Percentiles rank a stretch among this genome's conserved stretches.
phyloP scores from a whole-genome alignment of 2,797 vertebrate species.

The Hyperoplus lanceolatus region DNA sequence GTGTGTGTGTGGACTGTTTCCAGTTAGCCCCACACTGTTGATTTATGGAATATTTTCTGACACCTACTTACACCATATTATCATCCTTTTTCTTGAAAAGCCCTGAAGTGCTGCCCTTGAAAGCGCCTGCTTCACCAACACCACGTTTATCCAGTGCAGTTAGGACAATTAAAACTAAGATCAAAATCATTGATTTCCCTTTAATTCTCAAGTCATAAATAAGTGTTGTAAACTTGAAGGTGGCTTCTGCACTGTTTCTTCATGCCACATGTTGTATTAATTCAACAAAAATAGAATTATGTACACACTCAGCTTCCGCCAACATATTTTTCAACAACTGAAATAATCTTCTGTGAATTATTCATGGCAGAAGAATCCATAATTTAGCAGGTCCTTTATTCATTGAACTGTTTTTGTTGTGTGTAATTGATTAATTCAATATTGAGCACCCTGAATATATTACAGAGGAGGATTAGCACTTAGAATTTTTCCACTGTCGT shows the following conservation, averaged over 20 bases:
- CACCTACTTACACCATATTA: constrained; percentile 89
- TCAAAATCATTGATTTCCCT: background rate
- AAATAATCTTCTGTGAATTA: constrained; percentile 5
- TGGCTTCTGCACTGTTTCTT: background rate
- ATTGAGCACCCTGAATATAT: constrained; percentile 2
- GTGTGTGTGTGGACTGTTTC: constrained; percentile 73
- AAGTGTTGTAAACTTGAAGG: background rate
- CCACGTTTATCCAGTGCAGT: constrained; percentile 45
- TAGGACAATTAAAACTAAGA: background rate
- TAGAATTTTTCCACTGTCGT: constrained; percentile 18
- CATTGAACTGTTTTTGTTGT: constrained; percentile 1
- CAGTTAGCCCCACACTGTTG: constrained; percentile 84
- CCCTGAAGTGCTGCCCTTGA: constrained; percentile 67
- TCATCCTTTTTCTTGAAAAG: constrained; percentile 76
- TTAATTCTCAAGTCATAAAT: background rate
- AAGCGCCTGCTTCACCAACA: constrained; percentile 65
- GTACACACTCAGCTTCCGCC: background rate
- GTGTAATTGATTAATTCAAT: constrained; percentile 9
- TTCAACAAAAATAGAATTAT: constrained; percentile 1
- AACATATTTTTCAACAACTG: constrained; percentile 1
- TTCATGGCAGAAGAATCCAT: background rate
- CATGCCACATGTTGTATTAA: background rate
- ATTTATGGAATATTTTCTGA: constrained; percentile 91
- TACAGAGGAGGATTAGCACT: background rate
- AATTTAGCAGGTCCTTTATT: background rate